Percentiles rank a stretch among this genome's conserved stretches.
These are phyloP conservation scores for Eugnorisma glareosa DNA, from an alignment of 2,888 invertebrate species.

Conservation along the genomic window DNA sequence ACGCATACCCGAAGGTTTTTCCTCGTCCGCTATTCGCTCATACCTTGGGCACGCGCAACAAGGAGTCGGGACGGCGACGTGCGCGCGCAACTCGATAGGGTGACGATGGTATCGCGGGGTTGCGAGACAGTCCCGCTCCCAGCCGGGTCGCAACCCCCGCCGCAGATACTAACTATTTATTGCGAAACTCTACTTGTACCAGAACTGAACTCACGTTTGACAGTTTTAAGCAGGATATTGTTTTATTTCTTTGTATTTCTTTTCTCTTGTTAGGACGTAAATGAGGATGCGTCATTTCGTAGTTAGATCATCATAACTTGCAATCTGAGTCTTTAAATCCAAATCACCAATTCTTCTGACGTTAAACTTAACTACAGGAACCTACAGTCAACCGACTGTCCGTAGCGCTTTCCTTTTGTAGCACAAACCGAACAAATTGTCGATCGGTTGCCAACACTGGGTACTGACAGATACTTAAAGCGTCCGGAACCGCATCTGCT, in stretches of 20 bases:
- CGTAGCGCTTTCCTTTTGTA: background rate
- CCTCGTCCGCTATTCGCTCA: slow-evolving; percentile 62
- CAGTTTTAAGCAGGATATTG: slow-evolving; percentile 20
- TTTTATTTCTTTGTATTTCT: background rate
- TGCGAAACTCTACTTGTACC: slow-evolving; percentile 46
- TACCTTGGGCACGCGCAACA: slow-evolving; percentile 54
- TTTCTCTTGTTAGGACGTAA: background rate
- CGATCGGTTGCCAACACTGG: background rate
- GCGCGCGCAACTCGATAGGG: slow-evolving; percentile 81
- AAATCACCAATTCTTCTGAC: background rate
- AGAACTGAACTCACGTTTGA: slow-evolving; percentile 39
- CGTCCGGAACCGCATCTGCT: background rate
- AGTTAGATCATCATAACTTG: background rate
- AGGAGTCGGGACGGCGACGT: slow-evolving; percentile 68
- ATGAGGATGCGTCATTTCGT: background rate
- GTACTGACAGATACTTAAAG: background rate
- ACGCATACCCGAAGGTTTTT: background rate
- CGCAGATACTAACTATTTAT: slow-evolving; percentile 58
- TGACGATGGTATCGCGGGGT: slow-evolving; percentile 66
- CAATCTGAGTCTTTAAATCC: background rate
- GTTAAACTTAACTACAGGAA: background rate
- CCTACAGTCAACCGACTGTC: background rate
- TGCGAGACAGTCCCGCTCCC: slow-evolving; percentile 64
- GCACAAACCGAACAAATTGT: background rate
- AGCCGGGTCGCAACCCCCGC: slow-evolving; percentile 62